These are phyloP conservation scores for Andrena dorsata DNA, from an alignment of 2,888 invertebrate species.

Conservation along the genomic window DNA sequence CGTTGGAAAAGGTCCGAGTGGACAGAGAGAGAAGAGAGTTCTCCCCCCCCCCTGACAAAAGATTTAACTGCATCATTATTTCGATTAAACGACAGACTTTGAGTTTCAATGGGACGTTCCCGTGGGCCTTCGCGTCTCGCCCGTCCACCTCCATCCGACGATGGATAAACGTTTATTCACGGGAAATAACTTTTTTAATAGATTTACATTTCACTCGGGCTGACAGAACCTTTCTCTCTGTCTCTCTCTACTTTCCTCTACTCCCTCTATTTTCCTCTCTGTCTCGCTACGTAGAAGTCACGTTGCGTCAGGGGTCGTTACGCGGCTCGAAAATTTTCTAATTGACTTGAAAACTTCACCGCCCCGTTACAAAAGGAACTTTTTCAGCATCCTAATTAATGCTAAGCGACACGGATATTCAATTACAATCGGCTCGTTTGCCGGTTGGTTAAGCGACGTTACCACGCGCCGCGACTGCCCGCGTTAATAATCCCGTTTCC, in stretches of 20 bases:
- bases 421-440: constrained; percentile 39
- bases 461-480: neutral
- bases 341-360: constrained; percentile 43
- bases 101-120: constrained; percentile 33
- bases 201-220: constrained; percentile 47
- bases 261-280: too few relatives aligned
- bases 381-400: constrained; percentile 53
- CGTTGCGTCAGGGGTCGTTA: neutral
- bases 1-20: neutral
- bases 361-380: constrained; percentile 35
- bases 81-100: constrained; percentile 47
- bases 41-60: neutral
- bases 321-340: constrained; percentile 36
- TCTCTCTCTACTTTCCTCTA: too few relatives aligned
- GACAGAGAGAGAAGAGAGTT: constrained; percentile 4
- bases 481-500: constrained; percentile 8
- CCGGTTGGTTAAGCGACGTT: constrained; percentile 6
- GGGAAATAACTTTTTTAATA: constrained; percentile 56
- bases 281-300: neutral
- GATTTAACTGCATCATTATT: constrained; percentile 44
- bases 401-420: constrained; percentile 34
- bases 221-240: neutral
- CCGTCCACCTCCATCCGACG: neutral
- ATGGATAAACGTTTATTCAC: constrained; percentile 49
- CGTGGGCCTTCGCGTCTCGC: neutral